Evolutionary conservation across 2,113 vertebrate genomes (phyloP).

Genomic region (Carassius carassius): DNA sequence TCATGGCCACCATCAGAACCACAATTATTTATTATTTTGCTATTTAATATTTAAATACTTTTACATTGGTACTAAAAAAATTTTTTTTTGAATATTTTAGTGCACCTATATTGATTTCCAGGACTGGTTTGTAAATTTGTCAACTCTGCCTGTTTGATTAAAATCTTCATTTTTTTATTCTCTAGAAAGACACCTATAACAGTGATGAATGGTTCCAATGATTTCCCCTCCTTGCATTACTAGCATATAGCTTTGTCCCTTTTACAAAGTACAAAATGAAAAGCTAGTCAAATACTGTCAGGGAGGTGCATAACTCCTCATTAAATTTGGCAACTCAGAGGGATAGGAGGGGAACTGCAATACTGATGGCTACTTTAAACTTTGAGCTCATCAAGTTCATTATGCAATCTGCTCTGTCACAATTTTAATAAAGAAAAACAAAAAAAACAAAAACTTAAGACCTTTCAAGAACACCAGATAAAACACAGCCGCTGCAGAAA

Average conservation of each 20-base stretch:
- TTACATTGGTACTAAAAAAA: constrained; percentile 13
- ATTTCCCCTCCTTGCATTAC: constrained; percentile 41
- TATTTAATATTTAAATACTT: constrained; percentile 5
- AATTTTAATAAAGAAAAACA: constrained; percentile 64
- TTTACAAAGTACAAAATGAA: constrained; percentile 50
- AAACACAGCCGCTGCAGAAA: constrained; percentile 36
- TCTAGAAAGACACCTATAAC: neutral
- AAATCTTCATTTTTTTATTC: no score
- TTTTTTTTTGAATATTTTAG: neutral
- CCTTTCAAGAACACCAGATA: constrained; percentile 67
- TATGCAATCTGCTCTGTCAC: constrained; percentile 60
- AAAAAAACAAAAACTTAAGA: constrained; percentile 57
- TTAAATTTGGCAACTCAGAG: constrained; percentile 69
- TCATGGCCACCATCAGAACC: neutral
- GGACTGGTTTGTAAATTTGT: constrained; percentile 39
- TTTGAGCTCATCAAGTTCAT: constrained; percentile 48
- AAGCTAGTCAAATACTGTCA: constrained; percentile 67
- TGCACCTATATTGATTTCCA: constrained; percentile 19
- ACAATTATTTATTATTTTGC: neutral
- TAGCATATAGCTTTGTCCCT: constrained; percentile 54
- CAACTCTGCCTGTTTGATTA: constrained; percentile 24
- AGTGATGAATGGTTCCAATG: constrained; percentile 29
- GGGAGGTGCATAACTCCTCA: constrained; percentile 55
- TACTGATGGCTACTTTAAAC: constrained; percentile 61
- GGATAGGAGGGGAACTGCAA: constrained; percentile 54